A percentile compares a stretch with the other conserved stretches of the same genome.
Evolutionary conservation across 2,888 invertebrate genomes (phyloP).

Genomic region (Ceramica pisi): DNA sequence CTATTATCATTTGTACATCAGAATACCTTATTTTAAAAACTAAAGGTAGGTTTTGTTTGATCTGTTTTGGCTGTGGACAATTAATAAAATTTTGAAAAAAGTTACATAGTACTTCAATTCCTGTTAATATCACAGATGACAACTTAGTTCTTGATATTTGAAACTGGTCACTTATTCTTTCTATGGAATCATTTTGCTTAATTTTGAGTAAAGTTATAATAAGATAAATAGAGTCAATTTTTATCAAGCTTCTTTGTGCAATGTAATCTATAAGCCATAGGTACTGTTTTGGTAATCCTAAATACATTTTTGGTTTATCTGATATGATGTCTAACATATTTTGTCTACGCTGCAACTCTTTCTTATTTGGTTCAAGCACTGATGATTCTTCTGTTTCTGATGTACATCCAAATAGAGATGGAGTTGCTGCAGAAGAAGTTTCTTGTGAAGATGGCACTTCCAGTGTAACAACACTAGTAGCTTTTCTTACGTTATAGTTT

Average conservation of each 20-base stretch:
- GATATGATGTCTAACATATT: constrained; percentile 15
- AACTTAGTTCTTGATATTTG: constrained; percentile 1
- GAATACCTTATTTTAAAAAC: constrained; percentile 15
- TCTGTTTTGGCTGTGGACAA: constrained; percentile 4
- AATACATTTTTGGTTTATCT: constrained; percentile 15
- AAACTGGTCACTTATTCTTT: constrained; percentile 10
- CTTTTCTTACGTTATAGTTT: constrained; percentile 10
- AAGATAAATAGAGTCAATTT: neutral
- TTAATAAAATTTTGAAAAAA: constrained; percentile 17
- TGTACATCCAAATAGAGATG: constrained; percentile 9
- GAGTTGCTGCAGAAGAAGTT: constrained; percentile 3
- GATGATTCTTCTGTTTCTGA: constrained; percentile 7
- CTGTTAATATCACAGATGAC: constrained; percentile 9
- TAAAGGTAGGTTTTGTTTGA: constrained; percentile 8
- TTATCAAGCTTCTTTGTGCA: neutral
- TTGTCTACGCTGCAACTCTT: constrained; percentile 3
- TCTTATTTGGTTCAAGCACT: neutral
- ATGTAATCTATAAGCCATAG: constrained; percentile 5
- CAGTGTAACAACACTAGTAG: constrained; percentile 3
- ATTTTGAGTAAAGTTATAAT: too few species aligned
- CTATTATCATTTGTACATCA: constrained; percentile 3
- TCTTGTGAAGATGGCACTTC: constrained; percentile 10
- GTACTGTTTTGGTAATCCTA: constrained; percentile 12
- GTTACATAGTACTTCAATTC: neutral
- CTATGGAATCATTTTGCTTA: constrained; percentile 4